phyloP scores from a whole-genome alignment of 2,888 invertebrate genomes.

The Homarus gammarus region DNA sequence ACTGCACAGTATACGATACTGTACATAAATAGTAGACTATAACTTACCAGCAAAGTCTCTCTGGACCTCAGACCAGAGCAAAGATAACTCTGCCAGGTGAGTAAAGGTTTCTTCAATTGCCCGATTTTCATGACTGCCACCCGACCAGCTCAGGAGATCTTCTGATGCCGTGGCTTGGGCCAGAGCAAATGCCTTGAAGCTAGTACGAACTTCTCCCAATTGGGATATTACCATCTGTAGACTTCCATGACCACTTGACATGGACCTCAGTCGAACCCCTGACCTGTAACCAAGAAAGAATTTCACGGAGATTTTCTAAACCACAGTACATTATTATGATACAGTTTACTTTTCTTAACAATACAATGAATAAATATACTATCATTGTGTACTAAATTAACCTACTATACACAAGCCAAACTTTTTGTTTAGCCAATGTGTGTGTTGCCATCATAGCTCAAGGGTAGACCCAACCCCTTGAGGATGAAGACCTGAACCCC shows the following conservation, averaged over 20 bases:
- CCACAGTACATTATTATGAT: no score
- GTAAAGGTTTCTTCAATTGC: slow-evolving; percentile 80
- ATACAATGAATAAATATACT: no score
- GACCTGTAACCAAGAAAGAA: slow-evolving; percentile 78
- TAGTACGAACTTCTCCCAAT: slow-evolving; percentile 80
- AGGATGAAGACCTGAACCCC: no score
- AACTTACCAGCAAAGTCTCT: slow-evolving; percentile 80
- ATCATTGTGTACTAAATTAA: no score
- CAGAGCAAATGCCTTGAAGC: slow-evolving; percentile 80
- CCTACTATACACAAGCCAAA: no score
- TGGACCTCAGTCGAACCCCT: slow-evolving; percentile 80
- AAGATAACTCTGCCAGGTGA: slow-evolving; percentile 80
- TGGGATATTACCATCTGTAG: slow-evolving; percentile 81
- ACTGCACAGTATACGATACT: no score
- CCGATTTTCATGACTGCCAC: slow-evolving; percentile 78
- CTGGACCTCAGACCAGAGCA: slow-evolving; percentile 81
- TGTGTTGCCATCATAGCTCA: no score
- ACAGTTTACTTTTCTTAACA: no score
- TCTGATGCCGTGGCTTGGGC: slow-evolving; percentile 80
- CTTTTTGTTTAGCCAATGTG: no score
- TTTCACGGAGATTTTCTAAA: background rate
- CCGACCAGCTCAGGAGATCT: slow-evolving; percentile 80
- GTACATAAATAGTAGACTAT: background rate
- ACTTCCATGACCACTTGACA: slow-evolving; percentile 80
- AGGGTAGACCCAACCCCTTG: no score